Percentiles rank a stretch among this genome's conserved stretches.
These are phyloP conservation scores for Phortica okadai DNA, from an alignment of 2,888 invertebrate species.

Conservation along the genomic window DNA sequence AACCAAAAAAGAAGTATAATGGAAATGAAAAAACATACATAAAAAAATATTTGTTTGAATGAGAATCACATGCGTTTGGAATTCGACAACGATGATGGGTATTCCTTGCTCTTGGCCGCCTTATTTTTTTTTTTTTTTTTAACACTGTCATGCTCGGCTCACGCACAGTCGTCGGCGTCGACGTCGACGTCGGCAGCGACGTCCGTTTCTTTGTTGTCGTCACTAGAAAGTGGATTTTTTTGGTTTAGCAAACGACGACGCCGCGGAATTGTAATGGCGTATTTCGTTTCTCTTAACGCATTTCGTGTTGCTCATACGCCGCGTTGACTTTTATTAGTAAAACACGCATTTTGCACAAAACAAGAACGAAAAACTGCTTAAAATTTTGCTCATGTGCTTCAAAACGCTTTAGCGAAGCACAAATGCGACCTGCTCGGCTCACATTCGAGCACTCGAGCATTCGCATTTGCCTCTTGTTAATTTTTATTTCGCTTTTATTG, in stretches of 20 bases:
- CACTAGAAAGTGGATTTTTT: conserved; percentile 65
- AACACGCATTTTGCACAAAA: neutral
- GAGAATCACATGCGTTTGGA: conserved; percentile 68
- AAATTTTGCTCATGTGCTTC: conserved; percentile 62
- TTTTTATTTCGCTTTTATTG: conserved; percentile 60
- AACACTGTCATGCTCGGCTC: neutral
- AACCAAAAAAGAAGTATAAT: neutral
- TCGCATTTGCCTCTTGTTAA: conserved; percentile 38
- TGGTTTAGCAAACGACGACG: conserved; percentile 56
- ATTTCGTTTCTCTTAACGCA: conserved; percentile 4
- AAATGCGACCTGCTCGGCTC: conserved; percentile 31
- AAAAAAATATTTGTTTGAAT: conserved; percentile 56
- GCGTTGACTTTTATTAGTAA: conserved; percentile 19
- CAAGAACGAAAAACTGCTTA: conserved; percentile 53
- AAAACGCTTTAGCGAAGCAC: neutral
- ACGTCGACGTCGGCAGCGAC: conserved; percentile 8
- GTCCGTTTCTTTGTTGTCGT: conserved; percentile 41
- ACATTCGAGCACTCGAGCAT: conserved; percentile 27
- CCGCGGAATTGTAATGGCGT: conserved; percentile 65
- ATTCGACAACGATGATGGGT: conserved; percentile 63
- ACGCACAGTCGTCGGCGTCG: too few relatives aligned
- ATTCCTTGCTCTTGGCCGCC: conserved; percentile 42
- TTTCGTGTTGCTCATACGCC: conserved; percentile 32
- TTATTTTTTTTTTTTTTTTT: neutral
- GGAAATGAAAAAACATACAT: neutral